phyloP scores from a whole-genome alignment of 2,797 vertebrate species.

The Mormyrus hasselquistii region DNA sequence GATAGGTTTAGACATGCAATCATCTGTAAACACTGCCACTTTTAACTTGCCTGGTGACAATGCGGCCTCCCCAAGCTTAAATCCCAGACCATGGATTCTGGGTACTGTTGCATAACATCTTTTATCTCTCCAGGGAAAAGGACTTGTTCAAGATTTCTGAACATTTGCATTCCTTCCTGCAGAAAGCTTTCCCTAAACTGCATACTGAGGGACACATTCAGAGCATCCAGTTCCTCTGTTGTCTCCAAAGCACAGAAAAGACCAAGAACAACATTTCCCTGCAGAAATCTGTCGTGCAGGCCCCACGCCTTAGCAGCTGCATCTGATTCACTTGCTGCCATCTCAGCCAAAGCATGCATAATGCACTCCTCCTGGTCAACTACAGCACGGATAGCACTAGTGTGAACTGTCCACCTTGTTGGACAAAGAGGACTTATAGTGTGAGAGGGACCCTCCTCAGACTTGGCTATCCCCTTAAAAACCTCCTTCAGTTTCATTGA shows the following conservation, averaged over 20 bases:
- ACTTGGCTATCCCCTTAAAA: not conserved
- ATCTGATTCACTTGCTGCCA: not conserved
- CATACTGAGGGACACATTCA: not conserved
- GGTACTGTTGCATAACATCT: not conserved
- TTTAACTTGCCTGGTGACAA: not conserved
- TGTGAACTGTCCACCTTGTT: not conserved
- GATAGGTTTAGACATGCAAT: too few relatives aligned
- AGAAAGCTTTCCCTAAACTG: not conserved
- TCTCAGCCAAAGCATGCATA: not conserved
- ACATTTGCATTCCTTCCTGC: not conserved
- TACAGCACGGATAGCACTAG: not conserved
- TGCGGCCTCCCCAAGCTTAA: not conserved
- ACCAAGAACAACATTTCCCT: not conserved
- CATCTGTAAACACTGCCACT: not conserved
- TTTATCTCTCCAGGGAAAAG: not conserved
- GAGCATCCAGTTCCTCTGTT: not conserved
- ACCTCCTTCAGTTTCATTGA: not conserved
- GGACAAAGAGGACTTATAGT: not conserved
- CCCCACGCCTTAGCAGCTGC: not conserved
- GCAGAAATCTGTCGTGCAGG: not conserved
- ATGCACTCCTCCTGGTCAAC: not conserved
- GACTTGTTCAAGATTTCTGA: not conserved
- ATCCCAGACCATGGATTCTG: not conserved
- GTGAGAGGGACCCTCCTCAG: not conserved
- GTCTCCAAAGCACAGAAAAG: not conserved